Evolutionary conservation across 2,113 vertebrate genomes (phyloP).

Genomic region (Notothenia rossii): DNA sequence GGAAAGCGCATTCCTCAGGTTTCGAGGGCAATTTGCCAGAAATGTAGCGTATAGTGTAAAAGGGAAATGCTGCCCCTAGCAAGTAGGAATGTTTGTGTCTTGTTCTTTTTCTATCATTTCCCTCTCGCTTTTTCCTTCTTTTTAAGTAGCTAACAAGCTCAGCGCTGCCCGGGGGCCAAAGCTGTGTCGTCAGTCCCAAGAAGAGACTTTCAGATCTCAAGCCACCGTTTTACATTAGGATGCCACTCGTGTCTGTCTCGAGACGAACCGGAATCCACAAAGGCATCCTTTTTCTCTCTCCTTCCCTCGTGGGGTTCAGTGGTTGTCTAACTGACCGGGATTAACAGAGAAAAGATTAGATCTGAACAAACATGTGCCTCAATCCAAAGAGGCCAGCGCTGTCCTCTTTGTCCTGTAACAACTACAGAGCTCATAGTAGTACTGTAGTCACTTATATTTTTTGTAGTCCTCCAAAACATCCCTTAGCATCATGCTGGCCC

Average conservation of each 20-base stretch:
- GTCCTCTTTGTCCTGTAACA: constrained; percentile 47
- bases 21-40: constrained; percentile 10
- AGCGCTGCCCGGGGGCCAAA: constrained; percentile 38
- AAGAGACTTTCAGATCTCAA: constrained; percentile 71
- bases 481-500: neutral
- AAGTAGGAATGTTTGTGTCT: constrained; percentile 45
- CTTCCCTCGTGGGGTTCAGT: constrained; percentile 32
- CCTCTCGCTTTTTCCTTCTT: neutral
- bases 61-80: constrained; percentile 25
- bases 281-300: constrained; percentile 68
- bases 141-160: constrained; percentile 41
- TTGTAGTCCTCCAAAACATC: neutral
- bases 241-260: constrained; percentile 75
- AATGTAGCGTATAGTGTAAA: constrained; percentile 11
- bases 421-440: constrained; percentile 22
- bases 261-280: constrained; percentile 71
- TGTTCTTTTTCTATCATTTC: constrained; percentile 30
- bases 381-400: constrained; percentile 39
- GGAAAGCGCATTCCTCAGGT: constrained; percentile 20
- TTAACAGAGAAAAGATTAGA: constrained; percentile 73
- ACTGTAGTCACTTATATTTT: constrained; percentile 6
- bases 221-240: constrained; percentile 73
- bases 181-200: constrained; percentile 66
- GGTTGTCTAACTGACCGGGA: constrained; percentile 68
- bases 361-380: constrained; percentile 67